These are phyloP conservation scores for Eulemur albifrons DNA, from an alignment of 2,797 vertebrate species.

Conservation along the genomic window DNA sequence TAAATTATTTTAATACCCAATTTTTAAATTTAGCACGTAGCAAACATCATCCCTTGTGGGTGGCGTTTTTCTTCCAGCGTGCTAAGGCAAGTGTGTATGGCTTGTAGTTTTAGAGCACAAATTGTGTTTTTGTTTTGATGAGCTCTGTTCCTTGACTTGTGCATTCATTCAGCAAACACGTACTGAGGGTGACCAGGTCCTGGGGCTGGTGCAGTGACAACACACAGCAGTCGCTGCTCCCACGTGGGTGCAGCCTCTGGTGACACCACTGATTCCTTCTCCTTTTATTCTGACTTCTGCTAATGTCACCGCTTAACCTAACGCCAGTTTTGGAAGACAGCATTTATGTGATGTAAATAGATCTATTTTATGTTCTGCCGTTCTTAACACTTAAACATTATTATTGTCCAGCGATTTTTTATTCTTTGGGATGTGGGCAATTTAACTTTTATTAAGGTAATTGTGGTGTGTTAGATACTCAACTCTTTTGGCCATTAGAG, in stretches of 20 bases:
- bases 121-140: neutral
- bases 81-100: neutral
- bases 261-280: neutral
- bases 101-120: neutral
- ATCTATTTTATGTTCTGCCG: neutral
- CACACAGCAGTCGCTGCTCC: neutral
- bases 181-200: neutral
- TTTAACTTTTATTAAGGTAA: conserved; percentile 78
- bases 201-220: neutral
- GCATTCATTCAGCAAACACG: neutral
- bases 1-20: neutral
- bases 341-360: neutral
- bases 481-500: conserved; percentile 52
- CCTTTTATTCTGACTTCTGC: neutral
- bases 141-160: neutral
- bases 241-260: neutral
- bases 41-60: neutral
- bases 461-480: conserved; percentile 70
- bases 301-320: neutral
- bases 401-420: conserved; percentile 64
- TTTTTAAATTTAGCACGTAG: neutral
- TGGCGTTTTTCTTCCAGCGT: neutral
- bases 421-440: conserved; percentile 72
- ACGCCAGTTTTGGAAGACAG: neutral
- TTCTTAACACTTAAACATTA: conserved; percentile 30